A percentile compares a stretch with the other conserved stretches of the same genome.
Conservation (phyloP, 2,113 vertebrate species). For the Prionailurus viverrinus region DNA sequence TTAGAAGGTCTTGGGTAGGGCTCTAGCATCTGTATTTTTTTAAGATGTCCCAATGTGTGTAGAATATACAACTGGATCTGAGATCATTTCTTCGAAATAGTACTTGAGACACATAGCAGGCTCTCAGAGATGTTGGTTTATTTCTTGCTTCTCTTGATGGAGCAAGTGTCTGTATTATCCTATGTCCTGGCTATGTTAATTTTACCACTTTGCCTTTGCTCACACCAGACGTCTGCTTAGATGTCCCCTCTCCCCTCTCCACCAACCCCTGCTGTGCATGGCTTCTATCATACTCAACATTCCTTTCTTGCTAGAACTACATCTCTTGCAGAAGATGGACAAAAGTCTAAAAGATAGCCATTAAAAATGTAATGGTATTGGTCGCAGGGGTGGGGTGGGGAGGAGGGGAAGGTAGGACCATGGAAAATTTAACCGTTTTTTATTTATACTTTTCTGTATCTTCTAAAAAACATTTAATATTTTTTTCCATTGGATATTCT, state of each 20-base stretch:
- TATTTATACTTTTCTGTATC: not conserved
- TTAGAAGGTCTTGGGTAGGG: not conserved
- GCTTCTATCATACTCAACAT: not conserved
- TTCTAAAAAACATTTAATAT: not conserved
- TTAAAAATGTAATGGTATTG: not conserved
- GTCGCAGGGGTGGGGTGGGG: not conserved
- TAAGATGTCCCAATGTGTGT: not conserved
- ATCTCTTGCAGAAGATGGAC: not conserved
- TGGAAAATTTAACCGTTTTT: not conserved
- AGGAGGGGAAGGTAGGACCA: not conserved
- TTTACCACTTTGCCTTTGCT: not conserved
- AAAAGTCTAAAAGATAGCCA: not conserved
- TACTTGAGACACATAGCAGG: not conserved
- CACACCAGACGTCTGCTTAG: not conserved
- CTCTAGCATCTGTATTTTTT: not conserved
- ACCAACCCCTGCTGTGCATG: not conserved
- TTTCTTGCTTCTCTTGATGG: not conserved
- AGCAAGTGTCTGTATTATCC: not conserved
- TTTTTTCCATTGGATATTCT: too few relatives aligned
- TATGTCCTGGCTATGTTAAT: not conserved
- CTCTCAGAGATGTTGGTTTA: not conserved
- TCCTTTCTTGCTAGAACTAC: not conserved
- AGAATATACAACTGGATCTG: not conserved
- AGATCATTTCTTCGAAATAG: constrained; percentile 12
- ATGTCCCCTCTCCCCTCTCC: not conserved